Conservation (phyloP, 2,113 vertebrate species). For the Murina feae region DNA sequence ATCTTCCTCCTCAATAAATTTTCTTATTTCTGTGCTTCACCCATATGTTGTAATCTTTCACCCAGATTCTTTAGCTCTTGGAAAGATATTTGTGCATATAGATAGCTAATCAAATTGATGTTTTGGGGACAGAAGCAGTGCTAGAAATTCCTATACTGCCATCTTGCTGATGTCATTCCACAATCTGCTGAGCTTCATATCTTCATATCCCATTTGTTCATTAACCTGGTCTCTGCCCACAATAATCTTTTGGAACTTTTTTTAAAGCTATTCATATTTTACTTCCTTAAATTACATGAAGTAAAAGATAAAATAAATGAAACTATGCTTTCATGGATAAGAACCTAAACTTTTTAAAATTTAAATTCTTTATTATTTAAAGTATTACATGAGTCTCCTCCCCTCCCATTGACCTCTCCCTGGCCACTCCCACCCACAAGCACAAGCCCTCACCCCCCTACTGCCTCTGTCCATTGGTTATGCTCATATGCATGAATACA, state of each 20-base stretch:
- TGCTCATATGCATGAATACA: no score
- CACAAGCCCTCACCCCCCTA: no score
- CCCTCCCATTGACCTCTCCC: no score
- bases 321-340: not conserved
- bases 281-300: not conserved
- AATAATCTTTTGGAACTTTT: not conserved
- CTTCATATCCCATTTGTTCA: not conserved
- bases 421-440: no score
- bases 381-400: no score
- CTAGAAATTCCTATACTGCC: not conserved
- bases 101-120: not conserved
- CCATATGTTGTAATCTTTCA: not conserved
- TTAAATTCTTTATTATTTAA: no score
- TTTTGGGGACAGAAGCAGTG: not conserved
- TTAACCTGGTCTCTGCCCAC: not conserved
- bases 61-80: not conserved
- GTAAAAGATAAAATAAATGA: not conserved
- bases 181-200: not conserved
- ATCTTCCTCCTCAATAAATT: not conserved
- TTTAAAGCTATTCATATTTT: not conserved
- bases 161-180: not conserved
- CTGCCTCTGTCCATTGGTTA: no score
- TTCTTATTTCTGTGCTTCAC: not conserved
- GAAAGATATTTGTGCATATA: not conserved
- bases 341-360: not conserved